Evolutionary conservation across 2,113 vertebrate species (phyloP).

Genomic region (Hippocampus barbouri): DNA sequence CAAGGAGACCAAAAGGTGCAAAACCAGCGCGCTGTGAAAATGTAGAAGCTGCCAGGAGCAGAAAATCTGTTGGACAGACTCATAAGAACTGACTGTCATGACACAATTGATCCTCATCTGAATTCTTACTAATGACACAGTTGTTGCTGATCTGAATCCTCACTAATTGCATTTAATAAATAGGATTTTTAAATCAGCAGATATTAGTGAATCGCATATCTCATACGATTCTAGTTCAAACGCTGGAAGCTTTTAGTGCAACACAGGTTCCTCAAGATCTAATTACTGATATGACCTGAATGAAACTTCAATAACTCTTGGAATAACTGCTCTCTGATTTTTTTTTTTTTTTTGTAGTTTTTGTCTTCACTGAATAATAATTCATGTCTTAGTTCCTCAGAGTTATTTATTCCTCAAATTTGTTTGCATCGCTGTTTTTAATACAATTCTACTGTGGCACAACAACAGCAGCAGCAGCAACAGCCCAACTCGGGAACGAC

Average conservation of each 20-base stretch:
- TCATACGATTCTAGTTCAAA: neutral
- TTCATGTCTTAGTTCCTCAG: neutral
- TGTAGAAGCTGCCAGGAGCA: conserved; percentile 13
- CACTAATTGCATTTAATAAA: neutral
- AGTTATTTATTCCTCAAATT: neutral
- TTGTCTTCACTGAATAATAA: neutral
- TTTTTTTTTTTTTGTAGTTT: neutral
- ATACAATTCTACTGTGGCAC: neutral
- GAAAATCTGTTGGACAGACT: conserved; percentile 11
- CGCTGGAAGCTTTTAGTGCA: neutral
- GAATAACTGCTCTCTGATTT: neutral
- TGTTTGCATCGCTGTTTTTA: neutral
- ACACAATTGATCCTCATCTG: neutral
- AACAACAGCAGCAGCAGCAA: neutral
- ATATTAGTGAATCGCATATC: neutral
- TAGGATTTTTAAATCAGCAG: neutral
- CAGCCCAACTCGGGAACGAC: too few relatives aligned
- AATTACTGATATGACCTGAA: neutral
- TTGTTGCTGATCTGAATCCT: neutral
- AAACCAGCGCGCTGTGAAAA: neutral
- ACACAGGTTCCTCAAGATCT: neutral
- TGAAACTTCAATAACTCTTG: neutral
- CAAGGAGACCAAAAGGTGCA: conserved; percentile 11
- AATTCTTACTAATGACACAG: neutral
- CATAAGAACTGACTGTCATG: neutral